Conservation (phyloP, 2,797 vertebrate species). For the Sebastes dallii region DNA sequence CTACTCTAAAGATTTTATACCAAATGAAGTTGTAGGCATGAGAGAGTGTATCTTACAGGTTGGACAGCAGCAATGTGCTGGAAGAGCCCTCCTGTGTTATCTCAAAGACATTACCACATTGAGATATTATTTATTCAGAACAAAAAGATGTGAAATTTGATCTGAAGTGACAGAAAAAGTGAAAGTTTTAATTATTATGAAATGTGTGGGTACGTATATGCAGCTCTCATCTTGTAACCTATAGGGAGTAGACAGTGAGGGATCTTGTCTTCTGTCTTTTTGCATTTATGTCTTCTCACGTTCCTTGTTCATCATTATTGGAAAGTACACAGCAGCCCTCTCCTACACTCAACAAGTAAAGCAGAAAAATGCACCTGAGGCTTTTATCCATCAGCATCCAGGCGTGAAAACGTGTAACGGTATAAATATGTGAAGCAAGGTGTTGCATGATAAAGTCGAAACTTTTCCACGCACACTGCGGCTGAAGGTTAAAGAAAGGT, state of each 20-base stretch:
- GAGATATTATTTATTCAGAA: not conserved
- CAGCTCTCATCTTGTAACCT: not conserved
- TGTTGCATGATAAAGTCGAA: slow-evolving; percentile 42
- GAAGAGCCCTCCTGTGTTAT: too few species aligned
- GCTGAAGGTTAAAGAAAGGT: slow-evolving; percentile 48
- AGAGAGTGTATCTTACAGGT: not conserved
- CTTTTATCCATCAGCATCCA: slow-evolving; percentile 38
- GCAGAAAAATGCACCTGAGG: slow-evolving; percentile 30
- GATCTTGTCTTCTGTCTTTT: not conserved
- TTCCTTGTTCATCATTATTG: not conserved
- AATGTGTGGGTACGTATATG: too few species aligned
- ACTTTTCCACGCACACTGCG: not conserved
- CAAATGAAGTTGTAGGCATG: not conserved
- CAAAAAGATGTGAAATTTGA: not conserved
- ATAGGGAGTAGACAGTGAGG: not conserved
- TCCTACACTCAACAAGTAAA: not conserved
- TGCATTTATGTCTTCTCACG: too few species aligned
- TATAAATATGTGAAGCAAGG: slow-evolving; percentile 51
- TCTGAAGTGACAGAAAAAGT: not conserved
- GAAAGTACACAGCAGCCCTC: not conserved
- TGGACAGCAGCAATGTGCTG: not conserved
- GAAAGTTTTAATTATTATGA: not conserved
- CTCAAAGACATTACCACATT: not conserved
- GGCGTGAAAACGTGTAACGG: slow-evolving; percentile 44
- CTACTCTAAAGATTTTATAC: not conserved